Percentiles rank a stretch among this genome's conserved stretches.
phyloP scores from a whole-genome alignment of 2,888 invertebrate species.

The Galerucella calmariensis region DNA sequence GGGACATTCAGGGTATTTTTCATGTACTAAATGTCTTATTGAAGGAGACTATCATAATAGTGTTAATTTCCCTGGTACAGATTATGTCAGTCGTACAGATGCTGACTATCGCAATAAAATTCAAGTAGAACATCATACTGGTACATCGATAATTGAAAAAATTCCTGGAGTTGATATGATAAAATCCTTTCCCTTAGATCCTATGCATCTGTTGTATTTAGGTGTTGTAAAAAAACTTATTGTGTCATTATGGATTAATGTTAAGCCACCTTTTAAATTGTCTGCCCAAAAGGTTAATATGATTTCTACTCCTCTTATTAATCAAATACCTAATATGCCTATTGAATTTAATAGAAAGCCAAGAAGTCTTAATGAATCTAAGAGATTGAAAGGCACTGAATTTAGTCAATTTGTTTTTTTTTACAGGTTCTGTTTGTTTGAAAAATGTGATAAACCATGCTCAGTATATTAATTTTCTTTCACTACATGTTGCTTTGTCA shows the following conservation, averaged over 20 bases:
- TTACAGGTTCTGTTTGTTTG: slow-evolving; percentile 24
- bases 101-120: slow-evolving; percentile 31
- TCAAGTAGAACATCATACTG: slow-evolving; percentile 45
- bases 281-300: slow-evolving; percentile 16
- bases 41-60: slow-evolving; percentile 37
- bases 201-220: slow-evolving; percentile 41
- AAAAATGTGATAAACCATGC: slow-evolving; percentile 25
- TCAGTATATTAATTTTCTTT: slow-evolving; percentile 32
- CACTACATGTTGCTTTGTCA: slow-evolving; percentile 34
- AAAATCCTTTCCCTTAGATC: slow-evolving; percentile 46
- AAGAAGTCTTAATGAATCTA: slow-evolving; percentile 16
- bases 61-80: slow-evolving; percentile 37
- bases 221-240: slow-evolving; percentile 38
- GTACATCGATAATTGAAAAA: slow-evolving; percentile 40
- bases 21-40: slow-evolving; percentile 33
- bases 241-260: slow-evolving; percentile 25
- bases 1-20: slow-evolving; percentile 34
- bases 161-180: slow-evolving; percentile 48
- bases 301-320: slow-evolving; percentile 9
- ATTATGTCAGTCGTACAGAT: slow-evolving; percentile 30
- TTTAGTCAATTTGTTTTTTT: slow-evolving; percentile 29
- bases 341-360: slow-evolving; percentile 27
- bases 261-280: slow-evolving; percentile 27
- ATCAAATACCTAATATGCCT: slow-evolving; percentile 22
- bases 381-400: slow-evolving; percentile 31